Evolutionary conservation across 2,113 vertebrate genomes (phyloP).

Genomic region (Cavia porcellus): DNA sequence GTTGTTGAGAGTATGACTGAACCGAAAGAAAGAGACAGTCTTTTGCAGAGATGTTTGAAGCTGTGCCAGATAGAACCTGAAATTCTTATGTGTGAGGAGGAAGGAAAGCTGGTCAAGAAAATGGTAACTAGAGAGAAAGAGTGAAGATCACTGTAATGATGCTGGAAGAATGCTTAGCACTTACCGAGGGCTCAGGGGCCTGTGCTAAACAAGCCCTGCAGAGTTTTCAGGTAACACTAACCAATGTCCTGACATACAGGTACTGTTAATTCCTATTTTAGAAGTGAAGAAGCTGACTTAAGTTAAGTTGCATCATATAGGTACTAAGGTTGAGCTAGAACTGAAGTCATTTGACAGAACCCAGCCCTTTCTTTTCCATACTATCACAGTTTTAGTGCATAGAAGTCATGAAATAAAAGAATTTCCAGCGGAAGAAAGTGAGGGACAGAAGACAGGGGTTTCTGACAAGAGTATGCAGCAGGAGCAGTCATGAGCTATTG

Average conservation of each 20-base stretch:
- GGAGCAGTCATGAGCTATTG: background rate
- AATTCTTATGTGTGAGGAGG: background rate
- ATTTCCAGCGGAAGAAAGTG: background rate
- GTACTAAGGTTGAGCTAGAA: background rate
- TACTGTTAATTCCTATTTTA: background rate
- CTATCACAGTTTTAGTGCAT: background rate
- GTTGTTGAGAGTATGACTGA: background rate
- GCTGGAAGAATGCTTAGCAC: background rate
- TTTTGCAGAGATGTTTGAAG: background rate
- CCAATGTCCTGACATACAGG: background rate
- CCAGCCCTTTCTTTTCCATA: background rate
- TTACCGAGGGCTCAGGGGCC: background rate
- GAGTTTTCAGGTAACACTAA: background rate
- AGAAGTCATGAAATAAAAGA: background rate
- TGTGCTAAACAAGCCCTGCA: background rate
- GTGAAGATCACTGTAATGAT: background rate
- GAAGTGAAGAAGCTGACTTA: background rate
- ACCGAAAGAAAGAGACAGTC: background rate
- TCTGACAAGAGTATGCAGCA: background rate
- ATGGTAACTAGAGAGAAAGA: background rate
- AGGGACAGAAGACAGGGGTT: background rate
- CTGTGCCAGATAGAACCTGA: background rate
- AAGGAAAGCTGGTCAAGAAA: background rate
- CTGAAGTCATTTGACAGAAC: background rate
- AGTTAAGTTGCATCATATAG: background rate